Evolutionary conservation across 2,797 vertebrate species (phyloP).

Genomic region (Etheostoma nigrum): DNA sequence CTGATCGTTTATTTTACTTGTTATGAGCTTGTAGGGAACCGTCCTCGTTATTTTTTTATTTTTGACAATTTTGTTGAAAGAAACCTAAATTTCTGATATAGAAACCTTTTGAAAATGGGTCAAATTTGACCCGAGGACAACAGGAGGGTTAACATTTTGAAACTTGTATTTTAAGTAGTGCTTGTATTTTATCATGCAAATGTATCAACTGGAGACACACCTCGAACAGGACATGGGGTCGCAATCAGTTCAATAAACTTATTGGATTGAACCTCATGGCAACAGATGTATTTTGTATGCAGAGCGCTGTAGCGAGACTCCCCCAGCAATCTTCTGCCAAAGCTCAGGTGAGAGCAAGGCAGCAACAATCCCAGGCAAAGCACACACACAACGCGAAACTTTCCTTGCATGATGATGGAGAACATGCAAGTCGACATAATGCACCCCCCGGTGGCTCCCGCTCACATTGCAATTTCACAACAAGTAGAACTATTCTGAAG

Average conservation of each 20-base stretch:
- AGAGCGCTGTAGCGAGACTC: neutral
- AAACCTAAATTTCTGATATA: no score
- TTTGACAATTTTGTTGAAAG: no score
- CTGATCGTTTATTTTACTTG: no score
- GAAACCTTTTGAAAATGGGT: no score
- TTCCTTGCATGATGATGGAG: neutral
- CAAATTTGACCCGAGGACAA: no score
- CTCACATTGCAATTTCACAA: no score
- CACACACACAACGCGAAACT: neutral
- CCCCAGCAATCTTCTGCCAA: neutral
- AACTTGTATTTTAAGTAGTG: neutral
- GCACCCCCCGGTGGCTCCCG: no score
- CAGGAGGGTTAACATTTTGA: neutral
- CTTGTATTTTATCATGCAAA: conserved; percentile 3
- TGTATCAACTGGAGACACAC: neutral
- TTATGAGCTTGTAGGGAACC: no score
- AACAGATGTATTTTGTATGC: neutral
- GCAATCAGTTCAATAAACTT: conserved; percentile 17
- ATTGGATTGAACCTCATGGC: neutral
- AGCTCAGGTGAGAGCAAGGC: neutral
- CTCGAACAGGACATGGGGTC: conserved; percentile 4
- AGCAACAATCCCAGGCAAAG: neutral
- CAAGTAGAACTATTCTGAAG: no score
- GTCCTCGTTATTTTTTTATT: no score
- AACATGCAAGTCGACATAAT: neutral